A percentile compares a stretch with the other conserved stretches of the same genome.
Conservation (phyloP, 2,888 invertebrate species). For the Hirtodrosophila trivittata region DNA sequence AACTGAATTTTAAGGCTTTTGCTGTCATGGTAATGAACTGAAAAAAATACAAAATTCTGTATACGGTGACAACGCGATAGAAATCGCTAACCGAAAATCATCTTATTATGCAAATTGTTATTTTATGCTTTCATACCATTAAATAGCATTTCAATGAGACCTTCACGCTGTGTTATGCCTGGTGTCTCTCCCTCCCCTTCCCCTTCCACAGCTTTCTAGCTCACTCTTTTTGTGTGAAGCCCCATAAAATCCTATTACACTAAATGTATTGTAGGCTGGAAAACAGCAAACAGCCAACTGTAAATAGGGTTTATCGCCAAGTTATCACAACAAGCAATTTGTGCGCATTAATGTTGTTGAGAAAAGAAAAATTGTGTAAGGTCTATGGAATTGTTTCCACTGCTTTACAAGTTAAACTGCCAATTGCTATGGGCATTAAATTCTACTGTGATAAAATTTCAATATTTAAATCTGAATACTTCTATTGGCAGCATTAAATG, state of each 20-base stretch:
- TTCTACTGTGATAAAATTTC: not conserved
- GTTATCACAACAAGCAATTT: conserved; percentile 61
- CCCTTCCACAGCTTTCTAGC: not conserved
- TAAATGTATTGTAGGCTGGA: conserved; percentile 39
- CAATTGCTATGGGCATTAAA: conserved; percentile 5
- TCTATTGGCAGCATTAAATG: no score
- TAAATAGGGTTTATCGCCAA: conserved; percentile 49
- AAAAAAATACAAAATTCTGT: conserved; percentile 19
- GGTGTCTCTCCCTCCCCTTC: not conserved
- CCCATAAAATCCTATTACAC: conserved; percentile 65
- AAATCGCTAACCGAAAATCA: conserved; percentile 55
- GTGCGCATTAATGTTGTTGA: conserved; percentile 41
- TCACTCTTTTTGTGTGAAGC: conserved; percentile 10
- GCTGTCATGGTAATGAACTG: conserved; percentile 45
- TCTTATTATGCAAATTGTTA: conserved; percentile 74
- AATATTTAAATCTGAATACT: conserved; percentile 1
- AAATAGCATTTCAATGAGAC: conserved; percentile 44
- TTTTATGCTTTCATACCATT: conserved; percentile 56
- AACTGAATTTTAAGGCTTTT: conserved; percentile 25
- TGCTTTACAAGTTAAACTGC: conserved; percentile 1
- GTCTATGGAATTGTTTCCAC: conserved; percentile 1
- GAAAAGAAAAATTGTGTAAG: conserved; percentile 11
- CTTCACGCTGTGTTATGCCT: conserved; percentile 4
- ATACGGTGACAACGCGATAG: conserved; percentile 36
- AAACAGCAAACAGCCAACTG: conserved; percentile 32